Base-by-base conservation (phyloP, 2,797 vertebrate species). In the Gila robusta region DNA sequence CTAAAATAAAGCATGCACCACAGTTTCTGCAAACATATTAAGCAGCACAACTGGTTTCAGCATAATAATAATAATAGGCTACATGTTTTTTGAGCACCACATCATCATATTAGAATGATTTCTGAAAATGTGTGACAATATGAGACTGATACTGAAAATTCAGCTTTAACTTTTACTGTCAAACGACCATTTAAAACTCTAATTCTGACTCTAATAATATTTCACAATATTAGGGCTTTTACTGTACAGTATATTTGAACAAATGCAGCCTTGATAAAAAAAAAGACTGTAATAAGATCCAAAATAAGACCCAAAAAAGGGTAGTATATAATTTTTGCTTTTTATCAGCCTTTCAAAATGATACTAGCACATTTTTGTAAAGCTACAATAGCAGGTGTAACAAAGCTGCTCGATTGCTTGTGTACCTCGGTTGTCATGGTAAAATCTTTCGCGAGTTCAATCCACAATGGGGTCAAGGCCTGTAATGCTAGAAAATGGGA, bases 401-500 rank as follows among this genome's bases (percentile, higher is more conserved):
- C 41, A 66, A 66, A 35, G 54, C 21, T 66, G 28, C 35, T 52
- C 7, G 59, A 52, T 52, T 77, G 16, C 62, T 39, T 37, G 6
- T 54, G 72, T 28, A 69, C 47, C 64, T 41, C 7, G 19, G 82
- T 84, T 67, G 73, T 54, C 82, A 84, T 78, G 72, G 62, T 78
- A 67, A 77, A 64, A 78, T 39, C 76, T 44, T 76, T 64, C 28
- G 1, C 23, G n/a, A 76, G n/a, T 41, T 77, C 41, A 41, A 26
- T 71, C 49, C 62, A 78, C 73, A 56, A 70, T 69, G 32, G 76
- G 52, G 37, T 85, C 77, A 80, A 85, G 77, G 21, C 41, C 67
- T 19, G 39, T 73, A 62, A 73, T 56, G 14, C 39, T 47, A 67
- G 26, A 86, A 62, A 88, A 82, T 72, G 32, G 64, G 66, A 79